Evolutionary conservation across 2,113 vertebrate species (phyloP).

Genomic region (Abramis brama): DNA sequence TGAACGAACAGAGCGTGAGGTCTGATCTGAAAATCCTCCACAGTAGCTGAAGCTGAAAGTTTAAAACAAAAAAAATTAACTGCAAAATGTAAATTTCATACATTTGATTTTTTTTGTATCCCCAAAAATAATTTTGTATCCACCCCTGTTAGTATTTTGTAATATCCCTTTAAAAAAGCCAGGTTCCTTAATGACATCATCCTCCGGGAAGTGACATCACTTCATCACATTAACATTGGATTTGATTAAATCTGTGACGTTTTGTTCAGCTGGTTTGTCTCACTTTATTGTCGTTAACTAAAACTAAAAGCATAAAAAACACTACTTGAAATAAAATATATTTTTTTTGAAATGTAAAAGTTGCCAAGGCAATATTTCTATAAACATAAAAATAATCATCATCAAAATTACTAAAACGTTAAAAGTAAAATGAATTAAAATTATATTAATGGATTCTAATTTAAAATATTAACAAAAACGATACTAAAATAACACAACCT

Average conservation of each 20-base stretch:
- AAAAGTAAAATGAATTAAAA: too few species aligned
- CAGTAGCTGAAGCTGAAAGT: conserved; percentile 88
- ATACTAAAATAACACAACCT: too few species aligned
- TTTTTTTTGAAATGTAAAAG: too few species aligned
- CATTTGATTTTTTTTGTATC: neutral
- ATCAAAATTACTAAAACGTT: too few species aligned
- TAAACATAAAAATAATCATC: too few species aligned
- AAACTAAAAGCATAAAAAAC: too few species aligned
- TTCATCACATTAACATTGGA: neutral
- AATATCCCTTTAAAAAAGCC: neutral
- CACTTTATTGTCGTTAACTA: neutral
- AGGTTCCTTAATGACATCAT: neutral
- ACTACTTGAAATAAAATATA: too few species aligned
- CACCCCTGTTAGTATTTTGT: neutral
- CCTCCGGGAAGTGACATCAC: neutral
- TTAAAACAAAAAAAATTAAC: neutral
- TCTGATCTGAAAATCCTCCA: conserved; percentile 97
- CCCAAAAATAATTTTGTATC: neutral
- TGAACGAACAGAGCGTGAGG: conserved; percentile 95
- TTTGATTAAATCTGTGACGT: neutral
- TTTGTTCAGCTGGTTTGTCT: neutral
- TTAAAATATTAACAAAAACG: too few species aligned
- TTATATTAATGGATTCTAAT: too few species aligned
- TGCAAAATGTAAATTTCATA: neutral
- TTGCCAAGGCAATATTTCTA: too few species aligned